Conservation (phyloP, 2,888 invertebrate genomes). For the Hedychridium roseum region DNA sequence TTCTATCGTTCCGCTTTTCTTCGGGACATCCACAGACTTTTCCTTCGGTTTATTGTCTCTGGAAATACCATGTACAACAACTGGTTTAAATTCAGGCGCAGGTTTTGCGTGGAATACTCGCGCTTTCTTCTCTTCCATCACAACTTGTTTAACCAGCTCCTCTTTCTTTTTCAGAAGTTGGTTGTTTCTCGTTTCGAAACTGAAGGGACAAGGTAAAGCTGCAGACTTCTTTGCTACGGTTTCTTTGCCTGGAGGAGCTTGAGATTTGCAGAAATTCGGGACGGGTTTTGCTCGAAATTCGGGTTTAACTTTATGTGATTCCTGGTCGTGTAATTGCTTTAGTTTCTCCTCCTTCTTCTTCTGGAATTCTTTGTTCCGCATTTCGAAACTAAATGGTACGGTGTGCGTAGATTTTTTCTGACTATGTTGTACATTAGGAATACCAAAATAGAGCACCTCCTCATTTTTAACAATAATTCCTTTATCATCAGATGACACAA, state of each 20-base stretch:
- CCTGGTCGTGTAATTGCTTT: slow-evolving; percentile 42
- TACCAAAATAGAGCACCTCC: slow-evolving; percentile 49
- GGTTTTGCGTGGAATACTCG: slow-evolving; percentile 77
- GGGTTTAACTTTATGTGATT: slow-evolving; percentile 38
- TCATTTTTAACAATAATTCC: slow-evolving; percentile 40
- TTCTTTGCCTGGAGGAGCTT: slow-evolving; percentile 8
- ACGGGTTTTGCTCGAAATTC: slow-evolving; percentile 72
- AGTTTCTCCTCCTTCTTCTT: slow-evolving; percentile 63
- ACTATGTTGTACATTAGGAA: slow-evolving; percentile 37
- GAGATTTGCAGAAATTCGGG: slow-evolving; percentile 55
- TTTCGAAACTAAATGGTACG: slow-evolving; percentile 66
- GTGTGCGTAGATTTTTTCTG: slow-evolving; percentile 33
- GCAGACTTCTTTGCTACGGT: slow-evolving; percentile 8
- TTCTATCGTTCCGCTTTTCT: slow-evolving; percentile 2
- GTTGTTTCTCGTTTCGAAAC: slow-evolving; percentile 74
- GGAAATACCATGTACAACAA: slow-evolving; percentile 55
- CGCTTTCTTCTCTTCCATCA: slow-evolving; percentile 70
- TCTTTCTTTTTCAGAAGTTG: slow-evolving; percentile 68
- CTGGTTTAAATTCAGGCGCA: slow-evolving; percentile 67
- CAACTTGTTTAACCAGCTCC: slow-evolving; percentile 68
- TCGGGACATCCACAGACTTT: slow-evolving; percentile 1
- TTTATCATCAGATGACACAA: slow-evolving; percentile 36
- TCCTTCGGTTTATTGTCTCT: slow-evolving; percentile 54
- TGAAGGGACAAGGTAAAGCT: slow-evolving; percentile 46
- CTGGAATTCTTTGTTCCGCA: slow-evolving; percentile 60